Evolutionary conservation across 1,140 invertebrate genomes (phyloP).

Genomic region (Aphidius ervi): DNA sequence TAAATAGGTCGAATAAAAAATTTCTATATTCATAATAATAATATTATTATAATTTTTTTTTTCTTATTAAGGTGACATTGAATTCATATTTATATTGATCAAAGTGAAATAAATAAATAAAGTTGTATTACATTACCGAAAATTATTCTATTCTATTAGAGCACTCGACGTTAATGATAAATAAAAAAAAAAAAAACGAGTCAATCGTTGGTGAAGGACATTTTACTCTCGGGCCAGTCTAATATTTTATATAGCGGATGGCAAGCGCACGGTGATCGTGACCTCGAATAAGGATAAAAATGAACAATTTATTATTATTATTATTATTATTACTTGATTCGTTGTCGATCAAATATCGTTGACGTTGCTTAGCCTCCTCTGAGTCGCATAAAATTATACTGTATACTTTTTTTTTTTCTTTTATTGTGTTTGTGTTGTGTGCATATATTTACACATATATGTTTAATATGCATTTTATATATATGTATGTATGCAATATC

Average conservation of each 20-base stretch:
- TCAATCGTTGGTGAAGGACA: constrained; percentile 14
- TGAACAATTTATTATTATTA: neutral
- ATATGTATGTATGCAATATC: neutral
- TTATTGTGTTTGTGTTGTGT: neutral
- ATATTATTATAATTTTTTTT: too few species aligned
- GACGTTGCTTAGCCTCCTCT: too few species aligned
- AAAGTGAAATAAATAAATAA: neutral
- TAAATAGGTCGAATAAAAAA: too few species aligned
- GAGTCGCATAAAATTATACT: too few species aligned
- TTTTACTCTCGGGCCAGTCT: too few species aligned
- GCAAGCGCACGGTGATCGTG: constrained; percentile 12
- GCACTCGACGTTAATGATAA: neutral
- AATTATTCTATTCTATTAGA: neutral
- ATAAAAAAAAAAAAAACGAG: constrained; percentile 12
- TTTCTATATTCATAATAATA: too few species aligned
- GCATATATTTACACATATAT: neutral
- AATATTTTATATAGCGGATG: too few species aligned
- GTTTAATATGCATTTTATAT: neutral
- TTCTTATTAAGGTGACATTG: too few species aligned
- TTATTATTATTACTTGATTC: neutral
- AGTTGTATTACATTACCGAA: neutral
- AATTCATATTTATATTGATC: too few species aligned
- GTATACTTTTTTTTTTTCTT: neutral
- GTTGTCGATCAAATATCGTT: too few species aligned
- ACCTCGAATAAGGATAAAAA: constrained; percentile 22